phyloP scores from a whole-genome alignment of 2,113 vertebrate species.

The Neofelis nebulosa region DNA sequence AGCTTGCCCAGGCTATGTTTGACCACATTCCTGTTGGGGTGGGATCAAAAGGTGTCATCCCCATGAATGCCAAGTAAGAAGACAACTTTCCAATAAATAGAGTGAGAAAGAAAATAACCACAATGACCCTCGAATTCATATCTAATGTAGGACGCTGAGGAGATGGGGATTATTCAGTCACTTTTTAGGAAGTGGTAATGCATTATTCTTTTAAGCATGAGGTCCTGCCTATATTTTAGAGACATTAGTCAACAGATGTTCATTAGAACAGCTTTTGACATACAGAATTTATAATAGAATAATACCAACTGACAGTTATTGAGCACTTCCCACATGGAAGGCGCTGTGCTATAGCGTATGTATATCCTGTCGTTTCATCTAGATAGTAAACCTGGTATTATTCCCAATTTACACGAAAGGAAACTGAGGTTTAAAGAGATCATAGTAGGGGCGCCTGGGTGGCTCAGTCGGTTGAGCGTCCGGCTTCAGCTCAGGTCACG shows the following conservation, averaged over 20 bases:
- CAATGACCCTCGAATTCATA: background rate
- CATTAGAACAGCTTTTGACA: background rate
- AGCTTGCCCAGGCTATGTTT: constrained; percentile 97
- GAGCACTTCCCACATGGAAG: background rate
- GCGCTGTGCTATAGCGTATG: background rate
- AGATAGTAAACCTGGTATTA: background rate
- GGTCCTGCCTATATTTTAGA: background rate
- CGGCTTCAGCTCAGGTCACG: too few relatives aligned
- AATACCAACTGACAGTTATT: background rate
- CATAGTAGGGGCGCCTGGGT: background rate
- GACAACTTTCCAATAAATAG: background rate
- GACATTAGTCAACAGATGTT: background rate
- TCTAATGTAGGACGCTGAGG: background rate
- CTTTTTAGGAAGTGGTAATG: background rate
- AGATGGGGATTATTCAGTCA: background rate
- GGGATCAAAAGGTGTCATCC: constrained; percentile 98
- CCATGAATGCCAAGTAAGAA: constrained; percentile 97
- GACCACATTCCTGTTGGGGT: constrained; percentile 99
- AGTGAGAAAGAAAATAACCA: background rate
- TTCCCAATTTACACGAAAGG: background rate
- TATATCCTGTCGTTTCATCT: background rate
- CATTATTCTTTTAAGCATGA: background rate
- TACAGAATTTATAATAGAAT: background rate
- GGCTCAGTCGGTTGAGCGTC: too few relatives aligned
- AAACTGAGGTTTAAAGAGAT: background rate